Evolutionary conservation across 2,113 vertebrate genomes (phyloP), one percentile per base, ranked within the genome.

Genomic region (Platichthys stellatus): DNA sequence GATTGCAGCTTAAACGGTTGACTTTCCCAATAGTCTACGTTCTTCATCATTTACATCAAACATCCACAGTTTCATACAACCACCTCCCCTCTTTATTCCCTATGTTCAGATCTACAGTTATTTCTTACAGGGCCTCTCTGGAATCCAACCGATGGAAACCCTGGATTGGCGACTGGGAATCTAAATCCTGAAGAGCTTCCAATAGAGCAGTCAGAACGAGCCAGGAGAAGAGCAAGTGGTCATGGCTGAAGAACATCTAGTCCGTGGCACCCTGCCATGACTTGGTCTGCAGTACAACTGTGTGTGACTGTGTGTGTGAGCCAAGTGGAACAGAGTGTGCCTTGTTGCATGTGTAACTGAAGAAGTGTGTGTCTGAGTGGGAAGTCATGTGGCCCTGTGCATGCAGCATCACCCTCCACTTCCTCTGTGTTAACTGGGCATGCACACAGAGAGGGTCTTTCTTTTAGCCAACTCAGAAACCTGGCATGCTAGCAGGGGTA

Each of bases 371-470:
- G 63, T 76, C 63, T 66, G 82, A 65, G 74, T 78, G 56, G 86
- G 67, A 81, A 84, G 80, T 93, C 89, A 91, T 82, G 74, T 12
- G 74, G 82, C 70, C 71, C 24, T 56, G 66, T 63, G 79, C 28
- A 64, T 24, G 69, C 78, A 83, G 82, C 63, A 54, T 35, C 68
- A 67, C 60, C 47, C 78, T 79, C 59, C 51, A 74, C 76, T 85
- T 83, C 76, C 69, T 78, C 83, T 45, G 38, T 62, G 71, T 47
- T 64, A 72, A 72, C 76, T 57, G 66, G 26, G 21, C 51, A 26
- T 40, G 43, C 17, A 80, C 67, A 90, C 85, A 92, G 76, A 89
- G 80, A 66, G 17, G 35, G 51, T 35, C 82, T 84, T 86, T 90
- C 81, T 93, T 84, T 72, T 28, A 59, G 53, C 23, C 31, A 2